Evolutionary conservation across 2,113 vertebrate species (phyloP), one percentile per base, ranked within the genome.

Genomic region (Aphelocoma coerulescens): DNA sequence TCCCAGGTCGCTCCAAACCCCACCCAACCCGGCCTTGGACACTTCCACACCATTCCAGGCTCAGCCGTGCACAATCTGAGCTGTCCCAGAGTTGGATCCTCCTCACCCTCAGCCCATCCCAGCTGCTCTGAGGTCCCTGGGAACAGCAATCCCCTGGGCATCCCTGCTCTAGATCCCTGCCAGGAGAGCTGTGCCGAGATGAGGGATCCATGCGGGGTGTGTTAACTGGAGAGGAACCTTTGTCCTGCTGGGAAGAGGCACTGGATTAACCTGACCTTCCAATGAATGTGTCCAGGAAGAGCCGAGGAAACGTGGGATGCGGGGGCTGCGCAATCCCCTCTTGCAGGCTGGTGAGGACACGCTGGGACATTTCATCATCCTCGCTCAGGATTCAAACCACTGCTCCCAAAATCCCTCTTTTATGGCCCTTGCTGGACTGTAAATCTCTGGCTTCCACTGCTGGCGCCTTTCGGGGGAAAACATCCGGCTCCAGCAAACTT

Each of bases 141-240:
- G 46, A 54, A 4, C n/a, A 12, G 5, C 81, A 19, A 22, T 4
- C 16, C 78, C 55, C 2, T 2, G 19, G n/a, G 26, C 61, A 33
- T 17, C 5, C 6, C 54, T 3, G 22, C 68, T 41, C 43, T 0
- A 3, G 17, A 6, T 9, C 55, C 9, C 0, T 0, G 12, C 51
- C 6, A 1, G 48, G 30, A 9, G 46, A 52, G 61, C 75, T 2
- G 73, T 7, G 13, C 55, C 13, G 1, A 2, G 23, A 2, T 3
- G 11, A 59, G 57, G 62, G 57, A 52, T 7, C 30, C 11, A 0
- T 4, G 0, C 0, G 1, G 48, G 72, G 4, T 24, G 43, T 1
- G 0, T 7, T 3, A 6, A 12, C 7, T 0, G 3, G 26, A 39
- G n/a, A 51, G 57, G 52, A 62, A 2, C 37, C 41, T 1, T 10